These are phyloP conservation scores for Colossoma macropomum DNA, from an alignment of 2,113 vertebrate species.

Conservation along the genomic window DNA sequence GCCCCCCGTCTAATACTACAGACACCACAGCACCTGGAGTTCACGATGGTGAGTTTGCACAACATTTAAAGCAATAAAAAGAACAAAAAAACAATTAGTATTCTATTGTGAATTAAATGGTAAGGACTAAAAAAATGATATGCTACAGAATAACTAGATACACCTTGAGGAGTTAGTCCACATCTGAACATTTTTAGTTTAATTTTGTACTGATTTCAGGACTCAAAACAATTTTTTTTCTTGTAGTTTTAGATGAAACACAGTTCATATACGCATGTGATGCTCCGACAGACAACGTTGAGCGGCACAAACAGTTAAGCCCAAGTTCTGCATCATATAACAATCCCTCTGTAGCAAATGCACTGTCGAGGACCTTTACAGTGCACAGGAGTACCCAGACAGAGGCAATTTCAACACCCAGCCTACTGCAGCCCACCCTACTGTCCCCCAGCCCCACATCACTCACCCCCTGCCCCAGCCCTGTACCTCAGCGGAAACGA, in stretches of 20 bases:
- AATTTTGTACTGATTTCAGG: too few relatives aligned
- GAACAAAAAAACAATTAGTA: not conserved
- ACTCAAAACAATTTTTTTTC: not conserved
- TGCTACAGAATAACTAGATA: too few relatives aligned
- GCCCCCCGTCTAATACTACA: conserved; percentile 76
- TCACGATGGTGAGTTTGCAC: conserved; percentile 72
- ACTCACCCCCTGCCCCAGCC: conserved; percentile 85
- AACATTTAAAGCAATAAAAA: not conserved
- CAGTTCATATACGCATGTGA: conserved; percentile 82
- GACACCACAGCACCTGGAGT: conserved; percentile 78
- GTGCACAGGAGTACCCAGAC: conserved; percentile 89
- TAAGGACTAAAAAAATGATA: too few relatives aligned
- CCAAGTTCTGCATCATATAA: conserved; percentile 83
- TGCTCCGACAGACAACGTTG: conserved; percentile 73
- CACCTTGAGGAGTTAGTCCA: too few relatives aligned
- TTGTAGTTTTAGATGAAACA: conserved; percentile 84
- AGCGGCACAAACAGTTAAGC: conserved; percentile 83
- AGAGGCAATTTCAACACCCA: conserved; percentile 66
- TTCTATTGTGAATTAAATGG: too few relatives aligned
- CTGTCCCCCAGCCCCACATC: conserved; percentile 64
- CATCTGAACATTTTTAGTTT: too few relatives aligned
- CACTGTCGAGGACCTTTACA: conserved; percentile 71
- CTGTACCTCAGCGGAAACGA: conserved; percentile 83
- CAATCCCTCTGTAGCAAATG: conserved; percentile 73
- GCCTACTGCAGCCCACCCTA: conserved; percentile 17